Conservation (phyloP, 2,113 vertebrate species). For the Chaetops frenatus region DNA sequence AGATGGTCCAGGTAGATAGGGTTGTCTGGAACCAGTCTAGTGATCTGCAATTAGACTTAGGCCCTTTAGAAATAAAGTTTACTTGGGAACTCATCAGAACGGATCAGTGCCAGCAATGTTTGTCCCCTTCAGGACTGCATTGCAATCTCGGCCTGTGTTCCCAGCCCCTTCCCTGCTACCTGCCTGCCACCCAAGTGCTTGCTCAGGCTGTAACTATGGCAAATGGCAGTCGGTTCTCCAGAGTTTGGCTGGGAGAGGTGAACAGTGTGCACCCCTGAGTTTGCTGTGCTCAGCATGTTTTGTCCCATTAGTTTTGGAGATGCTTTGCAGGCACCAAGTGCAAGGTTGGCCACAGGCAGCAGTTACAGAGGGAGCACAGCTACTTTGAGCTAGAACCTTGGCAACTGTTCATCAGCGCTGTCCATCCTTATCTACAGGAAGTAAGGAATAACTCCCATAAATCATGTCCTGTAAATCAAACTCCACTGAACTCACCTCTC, state of each 20-base stretch:
- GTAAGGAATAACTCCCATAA: neutral
- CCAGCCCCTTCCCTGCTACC: neutral
- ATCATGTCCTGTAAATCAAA: neutral
- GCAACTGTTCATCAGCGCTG: neutral
- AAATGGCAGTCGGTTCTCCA: rapidly evolving
- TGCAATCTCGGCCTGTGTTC: neutral
- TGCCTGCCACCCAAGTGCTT: rapidly evolving
- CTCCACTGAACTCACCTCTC: neutral
- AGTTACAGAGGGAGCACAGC: neutral
- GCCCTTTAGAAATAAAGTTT: neutral
- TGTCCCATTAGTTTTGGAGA: neutral
- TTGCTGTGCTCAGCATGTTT: neutral
- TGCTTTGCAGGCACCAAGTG: neutral
- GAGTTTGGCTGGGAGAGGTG: neutral
- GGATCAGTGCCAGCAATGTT: neutral
- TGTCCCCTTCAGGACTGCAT: too few species aligned
- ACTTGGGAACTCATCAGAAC: rapidly evolving
- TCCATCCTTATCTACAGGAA: neutral
- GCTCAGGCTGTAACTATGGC: neutral
- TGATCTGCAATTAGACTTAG: neutral
- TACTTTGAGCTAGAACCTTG: neutral
- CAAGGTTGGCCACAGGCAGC: neutral
- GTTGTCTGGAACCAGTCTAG: neutral
- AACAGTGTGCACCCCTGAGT: rapidly evolving
- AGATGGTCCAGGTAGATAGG: neutral